Conservation (phyloP, 2,888 invertebrate species). For the Alentia gelatinosa region DNA sequence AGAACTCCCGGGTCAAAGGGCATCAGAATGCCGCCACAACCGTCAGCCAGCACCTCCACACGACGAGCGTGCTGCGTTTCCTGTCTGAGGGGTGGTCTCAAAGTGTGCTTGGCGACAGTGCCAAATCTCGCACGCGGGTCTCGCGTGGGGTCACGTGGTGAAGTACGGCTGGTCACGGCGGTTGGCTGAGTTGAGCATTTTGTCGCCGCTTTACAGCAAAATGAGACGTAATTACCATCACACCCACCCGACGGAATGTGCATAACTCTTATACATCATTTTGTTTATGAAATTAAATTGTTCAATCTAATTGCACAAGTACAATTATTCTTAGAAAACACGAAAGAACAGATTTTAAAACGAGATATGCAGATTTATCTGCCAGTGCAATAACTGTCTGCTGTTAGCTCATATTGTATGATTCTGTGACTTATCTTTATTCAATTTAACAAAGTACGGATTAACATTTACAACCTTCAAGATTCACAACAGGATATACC, state of each 20-base stretch:
- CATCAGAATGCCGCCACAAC: no score
- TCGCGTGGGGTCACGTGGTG: conserved; percentile 12
- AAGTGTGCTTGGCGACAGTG: background rate
- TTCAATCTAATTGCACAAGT: no score
- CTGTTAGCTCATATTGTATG: no score
- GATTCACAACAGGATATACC: background rate
- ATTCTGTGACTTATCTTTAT: no score
- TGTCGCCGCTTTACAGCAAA: conserved; percentile 30
- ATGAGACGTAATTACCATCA: conserved; percentile 17
- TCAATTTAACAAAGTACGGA: background rate
- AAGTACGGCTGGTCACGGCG: background rate
- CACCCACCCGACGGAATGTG: background rate
- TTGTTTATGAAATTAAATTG: no score
- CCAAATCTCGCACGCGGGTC: background rate
- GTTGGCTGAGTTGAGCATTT: conserved; percentile 20
- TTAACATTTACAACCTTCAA: background rate
- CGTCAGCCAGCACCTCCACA: no score
- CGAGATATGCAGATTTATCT: no score
- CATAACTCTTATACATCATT: background rate
- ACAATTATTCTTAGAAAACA: no score
- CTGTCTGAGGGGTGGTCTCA: no score
- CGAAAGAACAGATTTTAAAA: no score
- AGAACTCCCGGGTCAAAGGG: background rate
- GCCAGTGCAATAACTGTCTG: no score
- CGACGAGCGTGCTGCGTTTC: no score